A percentile compares a stretch with the other conserved stretches of the same genome.
Conservation (phyloP, 1,140 invertebrate species). For the Trissolcus basalis region DNA sequence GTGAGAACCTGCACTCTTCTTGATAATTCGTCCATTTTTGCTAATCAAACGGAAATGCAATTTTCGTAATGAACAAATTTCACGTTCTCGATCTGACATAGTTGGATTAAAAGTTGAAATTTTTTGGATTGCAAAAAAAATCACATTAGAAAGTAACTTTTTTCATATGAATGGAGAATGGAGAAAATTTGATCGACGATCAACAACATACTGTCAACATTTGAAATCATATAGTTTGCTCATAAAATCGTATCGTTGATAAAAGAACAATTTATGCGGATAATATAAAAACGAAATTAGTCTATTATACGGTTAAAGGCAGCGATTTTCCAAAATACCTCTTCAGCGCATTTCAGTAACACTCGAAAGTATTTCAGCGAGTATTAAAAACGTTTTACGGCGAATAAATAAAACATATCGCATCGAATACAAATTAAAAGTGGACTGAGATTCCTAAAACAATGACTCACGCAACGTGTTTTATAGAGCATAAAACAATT, state of each 20-base stretch:
- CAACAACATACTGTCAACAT: too few relatives aligned
- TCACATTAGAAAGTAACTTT: too few relatives aligned
- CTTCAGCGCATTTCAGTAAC: slow-evolving; percentile 14
- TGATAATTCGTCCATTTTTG: too few relatives aligned
- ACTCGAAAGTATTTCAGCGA: slow-evolving; percentile 14
- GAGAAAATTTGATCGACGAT: too few relatives aligned
- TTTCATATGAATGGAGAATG: too few relatives aligned
- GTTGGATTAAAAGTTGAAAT: too few relatives aligned
- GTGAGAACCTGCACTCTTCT: too few relatives aligned
- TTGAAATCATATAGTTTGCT: not conserved
- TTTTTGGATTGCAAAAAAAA: too few relatives aligned
- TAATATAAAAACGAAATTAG: slow-evolving; percentile 36
- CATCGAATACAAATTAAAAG: slow-evolving; percentile 51
- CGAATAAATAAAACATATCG: slow-evolving; percentile 46
- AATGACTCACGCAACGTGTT: slow-evolving; percentile 39
- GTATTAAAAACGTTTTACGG: slow-evolving; percentile 46
- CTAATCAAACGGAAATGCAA: too few relatives aligned
- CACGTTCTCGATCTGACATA: too few relatives aligned
- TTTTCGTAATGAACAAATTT: too few relatives aligned
- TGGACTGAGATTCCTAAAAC: slow-evolving; percentile 42
- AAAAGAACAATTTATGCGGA: slow-evolving; percentile 36
- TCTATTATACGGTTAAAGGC: slow-evolving; percentile 15
- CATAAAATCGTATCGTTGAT: slow-evolving; percentile 40
- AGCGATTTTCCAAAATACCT: slow-evolving; percentile 14
- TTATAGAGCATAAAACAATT: slow-evolving; percentile 36